Base-by-base conservation (phyloP, 2,113 vertebrate species). In the Acrocephalus kingi region DNA sequence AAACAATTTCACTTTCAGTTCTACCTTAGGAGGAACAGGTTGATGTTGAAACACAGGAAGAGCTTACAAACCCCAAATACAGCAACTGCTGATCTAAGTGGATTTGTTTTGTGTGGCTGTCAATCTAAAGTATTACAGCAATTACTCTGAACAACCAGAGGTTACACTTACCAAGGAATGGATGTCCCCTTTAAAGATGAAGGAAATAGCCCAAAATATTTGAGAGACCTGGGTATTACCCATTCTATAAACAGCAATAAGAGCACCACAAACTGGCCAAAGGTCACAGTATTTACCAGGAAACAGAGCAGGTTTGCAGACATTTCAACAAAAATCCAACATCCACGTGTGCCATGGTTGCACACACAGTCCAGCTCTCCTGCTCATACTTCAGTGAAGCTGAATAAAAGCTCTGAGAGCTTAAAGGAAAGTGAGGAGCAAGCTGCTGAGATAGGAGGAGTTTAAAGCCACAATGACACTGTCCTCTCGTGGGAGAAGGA, bases 1-100 rank as follows among this genome's bases (percentile, higher is more conserved):
- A 72, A 64, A 9, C 23, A 10, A 71, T 74, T 88, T 83, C 51
- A 62, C 75, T 95, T 97, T 93, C 81, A 76, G 28, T 89, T 95
- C 66, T 14, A 41, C 15, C 46, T 79, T 30, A 13, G 35, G 21
- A 93, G 61, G 22, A 91, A 66, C 4, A 49, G 31, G 51, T 22
- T 55, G 61, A 61, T 21, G 31, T 6, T 27, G 21, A 76, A 58
- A 33, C 5, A 24, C 21, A 75, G 51, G 45, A 91, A 94, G 15
- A 7, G 3, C 56, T 56, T 14, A 39, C 5, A 63, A 81, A 86
- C 51, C 33, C 56, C 33, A 80, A 73, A 28, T 5, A 43, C 1
- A 74, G 39, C 16, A 76, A 37, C 18, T 43, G 87, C 72, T 86
- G 85, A 86, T 6, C 24, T 43, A 71, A 73, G 43, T 1, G 4